phyloP scores from a whole-genome alignment of 2,888 invertebrate species.

The Himalopsyche tibetana region DNA sequence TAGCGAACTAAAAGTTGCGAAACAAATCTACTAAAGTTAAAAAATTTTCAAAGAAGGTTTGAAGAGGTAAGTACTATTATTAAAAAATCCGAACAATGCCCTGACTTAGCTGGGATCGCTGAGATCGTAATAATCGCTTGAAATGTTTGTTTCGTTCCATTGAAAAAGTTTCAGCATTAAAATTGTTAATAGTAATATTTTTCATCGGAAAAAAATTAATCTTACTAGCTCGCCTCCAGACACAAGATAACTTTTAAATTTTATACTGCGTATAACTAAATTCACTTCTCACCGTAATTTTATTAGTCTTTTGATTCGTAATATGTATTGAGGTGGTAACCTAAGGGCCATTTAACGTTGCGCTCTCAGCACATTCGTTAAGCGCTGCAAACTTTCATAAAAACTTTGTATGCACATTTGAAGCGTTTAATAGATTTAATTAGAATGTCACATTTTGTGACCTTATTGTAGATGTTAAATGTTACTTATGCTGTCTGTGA shows the following conservation, averaged over 20 bases:
- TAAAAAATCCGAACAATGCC: conserved; percentile 1
- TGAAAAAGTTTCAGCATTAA: conserved; percentile 44
- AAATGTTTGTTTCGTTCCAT: conserved; percentile 43
- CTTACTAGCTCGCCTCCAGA: not conserved
- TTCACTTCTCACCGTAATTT: too few species aligned
- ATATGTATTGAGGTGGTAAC: too few species aligned
- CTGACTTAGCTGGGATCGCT: not conserved
- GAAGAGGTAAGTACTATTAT: not conserved
- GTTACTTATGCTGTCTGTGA: too few species aligned
- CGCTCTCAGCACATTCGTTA: too few species aligned
- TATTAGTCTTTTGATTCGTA: too few species aligned
- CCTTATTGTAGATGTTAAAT: too few species aligned
- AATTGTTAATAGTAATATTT: conserved; percentile 34
- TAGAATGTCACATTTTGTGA: too few species aligned
- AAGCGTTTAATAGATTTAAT: too few species aligned
- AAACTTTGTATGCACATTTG: too few species aligned
- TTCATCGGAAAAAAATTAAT: not conserved
- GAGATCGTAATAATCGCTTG: conserved; percentile 33
- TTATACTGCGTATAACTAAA: too few species aligned
- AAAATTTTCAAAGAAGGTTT: not conserved
- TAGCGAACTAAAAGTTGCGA: not conserved
- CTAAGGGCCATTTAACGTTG: too few species aligned
- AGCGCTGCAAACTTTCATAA: too few species aligned
- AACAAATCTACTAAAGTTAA: not conserved
- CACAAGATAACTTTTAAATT: not conserved